Percentiles rank a stretch among this genome's conserved stretches.
Evolutionary conservation across 2,797 vertebrate genomes (phyloP).

Genomic region (Pantherophis alleghaniensis): DNA sequence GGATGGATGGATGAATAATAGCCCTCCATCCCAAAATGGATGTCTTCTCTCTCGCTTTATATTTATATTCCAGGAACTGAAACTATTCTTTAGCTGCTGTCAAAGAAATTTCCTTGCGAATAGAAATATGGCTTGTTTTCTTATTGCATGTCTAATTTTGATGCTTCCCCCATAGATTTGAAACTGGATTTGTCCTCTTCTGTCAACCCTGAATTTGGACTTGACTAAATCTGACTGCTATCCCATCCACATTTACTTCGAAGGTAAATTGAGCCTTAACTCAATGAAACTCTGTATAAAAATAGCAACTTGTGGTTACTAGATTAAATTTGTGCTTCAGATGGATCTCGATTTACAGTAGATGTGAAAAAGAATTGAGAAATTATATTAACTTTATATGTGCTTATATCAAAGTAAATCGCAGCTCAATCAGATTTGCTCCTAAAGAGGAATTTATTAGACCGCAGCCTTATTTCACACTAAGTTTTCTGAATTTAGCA

Average conservation of each 20-base stretch:
- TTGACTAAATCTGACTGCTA: background rate
- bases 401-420: background rate
- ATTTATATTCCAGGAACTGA: conserved; percentile 25
- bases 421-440: background rate
- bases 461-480: background rate
- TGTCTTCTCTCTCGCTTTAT: conserved; percentile 52
- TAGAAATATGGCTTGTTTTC: conserved; percentile 30
- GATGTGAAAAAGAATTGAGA: background rate
- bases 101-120: conserved; percentile 43
- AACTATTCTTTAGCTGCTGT: conserved; percentile 23
- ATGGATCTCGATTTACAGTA: background rate
- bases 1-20: conserved; percentile 65
- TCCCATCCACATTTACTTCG: background rate
- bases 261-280: background rate
- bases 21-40: conserved; percentile 49
- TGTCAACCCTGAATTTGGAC: background rate
- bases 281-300: background rate
- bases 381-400: background rate
- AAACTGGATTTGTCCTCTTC: background rate
- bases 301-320: background rate
- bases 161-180: conserved; percentile 13
- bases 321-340: background rate
- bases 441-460: background rate
- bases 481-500: background rate
- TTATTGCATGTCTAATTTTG: conserved; percentile 29